Evolutionary conservation across 2,888 invertebrate species (phyloP), one percentile per base, ranked within the genome.

Genomic region (Tenthredo livida): DNA sequence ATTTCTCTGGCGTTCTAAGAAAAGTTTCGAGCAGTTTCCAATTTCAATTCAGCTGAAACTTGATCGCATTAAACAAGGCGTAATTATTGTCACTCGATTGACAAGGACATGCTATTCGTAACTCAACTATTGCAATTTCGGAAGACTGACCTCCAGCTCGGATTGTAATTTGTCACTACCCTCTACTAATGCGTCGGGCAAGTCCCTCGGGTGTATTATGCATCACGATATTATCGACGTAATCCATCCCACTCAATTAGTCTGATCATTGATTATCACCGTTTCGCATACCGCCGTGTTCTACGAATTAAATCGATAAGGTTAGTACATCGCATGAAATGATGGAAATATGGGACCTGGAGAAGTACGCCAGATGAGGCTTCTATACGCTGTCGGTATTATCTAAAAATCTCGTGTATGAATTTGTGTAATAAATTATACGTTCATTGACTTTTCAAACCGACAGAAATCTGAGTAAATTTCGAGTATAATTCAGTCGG

Each of bases 161-260:
- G 88, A 87, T 88, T 88, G 88, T 87, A 89, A 90, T 91, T 89
- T 90, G 90, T 92, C 92, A 91, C 89, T 87, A 90, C 90, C 90
- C 90, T 85, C 89, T 89, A 90, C 90, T 92, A 91, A 91, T 91
- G 89, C 89, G 87, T 85, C 87, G 84, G 88, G 87, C 89, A 88
- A 89, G 87, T 85, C 87, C 85, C 85, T 84, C 84, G 84, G 87
- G 85, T 82, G 86, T 29, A 84, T 80, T 83, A 85, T 47, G 58
- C 75, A 75, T 75, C 89, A 91, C 90, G 91, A 91, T 92, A 92
- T 92, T 91, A 91, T 92, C 92, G 92, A 92, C 90, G 91, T 91
- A 89, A 93, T 93, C 92, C 92, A 93, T 93, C 91, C 91, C 91
- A 92, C 92, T 93, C 91, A 92, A 93, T 93, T 92, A 92, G 91